These are phyloP conservation scores for Uropsilus gracilis DNA, from an alignment of 2,113 vertebrate genomes.

Conservation along the genomic window DNA sequence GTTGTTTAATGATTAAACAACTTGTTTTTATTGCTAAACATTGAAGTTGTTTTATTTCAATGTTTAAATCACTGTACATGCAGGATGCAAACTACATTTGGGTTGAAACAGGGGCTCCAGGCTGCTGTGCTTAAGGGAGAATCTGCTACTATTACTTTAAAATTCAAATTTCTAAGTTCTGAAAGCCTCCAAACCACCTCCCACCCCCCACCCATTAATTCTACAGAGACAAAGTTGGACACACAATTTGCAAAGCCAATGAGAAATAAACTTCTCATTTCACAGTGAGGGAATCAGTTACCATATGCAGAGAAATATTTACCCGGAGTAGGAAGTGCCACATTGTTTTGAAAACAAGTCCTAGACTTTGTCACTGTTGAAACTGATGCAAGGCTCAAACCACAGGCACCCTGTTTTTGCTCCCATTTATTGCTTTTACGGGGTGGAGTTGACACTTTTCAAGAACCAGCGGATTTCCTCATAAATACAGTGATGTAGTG, in stretches of 20 bases:
- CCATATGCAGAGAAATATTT: conserved; percentile 62
- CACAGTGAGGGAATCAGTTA: conserved; percentile 25
- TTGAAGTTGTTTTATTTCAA: conserved; percentile 75
- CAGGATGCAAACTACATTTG: conserved; percentile 65
- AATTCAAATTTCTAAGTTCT: conserved; percentile 6
- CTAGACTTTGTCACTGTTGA: neutral
- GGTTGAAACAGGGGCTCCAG: neutral
- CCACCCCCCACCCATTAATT: conserved; percentile 32
- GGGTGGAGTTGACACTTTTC: neutral
- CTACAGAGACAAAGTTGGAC: conserved; percentile 54
- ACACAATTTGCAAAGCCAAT: conserved; percentile 53
- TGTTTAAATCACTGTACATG: conserved; percentile 71
- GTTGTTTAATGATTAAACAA: conserved; percentile 80
- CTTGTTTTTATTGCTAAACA: conserved; percentile 77
- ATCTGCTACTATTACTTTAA: neutral
- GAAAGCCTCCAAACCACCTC: neutral
- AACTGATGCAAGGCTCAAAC: neutral
- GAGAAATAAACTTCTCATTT: conserved; percentile 51
- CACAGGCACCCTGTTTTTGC: neutral
- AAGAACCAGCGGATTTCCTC: neutral
- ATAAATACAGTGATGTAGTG: conserved; percentile 10
- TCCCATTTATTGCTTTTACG: neutral
- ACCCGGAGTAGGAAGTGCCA: neutral
- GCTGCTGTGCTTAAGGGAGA: too few species aligned
- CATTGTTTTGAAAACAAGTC: conserved; percentile 54